Base-by-base conservation (phyloP, 2,113 vertebrate species). In the Anseranas semipalmata region DNA sequence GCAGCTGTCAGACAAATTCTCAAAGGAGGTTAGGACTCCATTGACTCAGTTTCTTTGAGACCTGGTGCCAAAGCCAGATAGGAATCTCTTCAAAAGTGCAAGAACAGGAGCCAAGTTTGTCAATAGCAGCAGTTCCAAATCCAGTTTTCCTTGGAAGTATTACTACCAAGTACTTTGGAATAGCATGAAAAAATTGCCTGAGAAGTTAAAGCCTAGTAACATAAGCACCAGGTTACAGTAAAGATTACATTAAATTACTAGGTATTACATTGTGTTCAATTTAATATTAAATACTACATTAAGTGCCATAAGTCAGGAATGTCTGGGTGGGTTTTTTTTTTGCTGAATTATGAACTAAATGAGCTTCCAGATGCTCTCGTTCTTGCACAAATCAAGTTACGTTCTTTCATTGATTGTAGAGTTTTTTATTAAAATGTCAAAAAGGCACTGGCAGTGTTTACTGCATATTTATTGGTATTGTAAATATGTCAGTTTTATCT, bases 401-500 rank as follows among this genome's bases (percentile, higher is more conserved):
- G 27, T 67, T 71, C 81, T 89, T 67, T 73, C 60, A 66, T 13
- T 59, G 58, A 70, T 70, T 48, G 84, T 79, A 87, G 39, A 94
- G 77, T 95, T 96, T 96, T 93, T 87, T 92, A 95, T 95, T 89
- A 94, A 95, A 95, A 95, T 22, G 27, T 89, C 50, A 71, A 74
- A 71, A 86, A 85, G 17, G 70, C 87, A 89, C 94, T 92, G 94
- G 92, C 85, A 89, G 32, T 79, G 25, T 87, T 93, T 94, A 62
- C n/a, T 93, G 81, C 55, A 32, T 97, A 95, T 97, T 96, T 96
- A 96, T 96, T 96, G 77, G 46, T 85, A 71, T 50, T 89, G 86
- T 95, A 94, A 46, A 75, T 73, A 87, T 85, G 66, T 87, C 77
- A 16, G 72, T 89, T 85, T 91, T 92, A 77, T 87, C 65, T 55